Conservation (phyloP, 2,113 vertebrate species). For the Psettodes erumei region DNA sequence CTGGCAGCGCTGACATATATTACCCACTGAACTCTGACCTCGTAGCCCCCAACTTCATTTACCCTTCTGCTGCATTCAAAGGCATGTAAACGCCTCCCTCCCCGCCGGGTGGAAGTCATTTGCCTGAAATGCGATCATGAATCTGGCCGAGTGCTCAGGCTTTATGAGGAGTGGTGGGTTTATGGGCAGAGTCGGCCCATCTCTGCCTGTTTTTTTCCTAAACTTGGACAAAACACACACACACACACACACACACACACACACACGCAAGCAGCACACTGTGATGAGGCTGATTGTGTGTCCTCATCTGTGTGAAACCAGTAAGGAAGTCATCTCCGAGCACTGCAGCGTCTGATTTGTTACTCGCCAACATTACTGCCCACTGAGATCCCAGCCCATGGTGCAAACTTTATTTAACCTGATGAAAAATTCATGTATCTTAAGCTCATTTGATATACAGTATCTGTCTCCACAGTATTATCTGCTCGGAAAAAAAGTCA, state of each 20-base stretch:
- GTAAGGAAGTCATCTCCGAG: background rate
- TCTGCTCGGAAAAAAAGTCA: background rate
- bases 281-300: constrained; percentile 16
- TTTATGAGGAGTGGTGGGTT: constrained; percentile 49
- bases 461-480: constrained; percentile 3
- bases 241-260: too few species aligned
- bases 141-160: constrained; percentile 45
- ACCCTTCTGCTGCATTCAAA: constrained; percentile 35
- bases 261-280: too few species aligned
- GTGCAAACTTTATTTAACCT: constrained; percentile 21
- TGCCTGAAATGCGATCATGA: constrained; percentile 56
- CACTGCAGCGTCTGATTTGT: constrained; percentile 20
- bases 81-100: constrained; percentile 51
- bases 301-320: constrained; percentile 13
- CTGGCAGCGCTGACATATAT: constrained; percentile 6
- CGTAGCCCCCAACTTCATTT: constrained; percentile 27
- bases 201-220: constrained; percentile 21
- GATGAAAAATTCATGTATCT: constrained; percentile 42
- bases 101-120: constrained; percentile 52
- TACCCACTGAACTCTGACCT: constrained; percentile 41
- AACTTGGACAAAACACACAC: constrained; percentile 7
- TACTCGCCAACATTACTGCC: constrained; percentile 6
- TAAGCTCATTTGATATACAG: constrained; percentile 38
- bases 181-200: constrained; percentile 35
- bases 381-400: background rate